Base-by-base conservation (phyloP, 2,113 vertebrate species). In the Falcunculus frontatus region DNA sequence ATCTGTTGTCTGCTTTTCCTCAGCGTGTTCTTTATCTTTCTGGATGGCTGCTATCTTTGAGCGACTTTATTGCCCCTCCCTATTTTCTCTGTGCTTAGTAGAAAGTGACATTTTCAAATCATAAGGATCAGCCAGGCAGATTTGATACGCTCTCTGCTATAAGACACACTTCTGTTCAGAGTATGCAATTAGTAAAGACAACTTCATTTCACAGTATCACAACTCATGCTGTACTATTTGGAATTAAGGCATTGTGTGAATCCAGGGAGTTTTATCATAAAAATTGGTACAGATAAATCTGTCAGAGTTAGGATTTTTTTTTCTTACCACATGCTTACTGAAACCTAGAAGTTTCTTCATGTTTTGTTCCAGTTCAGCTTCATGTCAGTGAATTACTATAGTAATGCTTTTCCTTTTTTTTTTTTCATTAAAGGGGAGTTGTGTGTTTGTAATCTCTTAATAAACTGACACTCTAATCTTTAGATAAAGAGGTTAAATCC, bases 11-110 rank as follows among this genome's bases (percentile, higher is more conserved):
- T 94, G 90, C 88, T 97, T 98, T 97, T 97, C 96, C 96, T 97
- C 96, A 98, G 90, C 82, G 22, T 97, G 92, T 97, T 98, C 95
- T 98, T 98, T 98, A 98, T 98, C 97, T 97, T 98, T 98, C 97
- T 95, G 98, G 98, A 98, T 96, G 97, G 92, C 94, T 97, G 92
- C 94, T 98, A 95, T 98, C 97, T 98, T 97, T 97, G 95, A 96
- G 93, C 7, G 73, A 85, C 95, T 95, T 98, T 97, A 81, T 74
- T 90, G 70, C 62, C 53, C 93, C 92, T 95, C 65, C 77, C 87
- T 87, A 3, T 95, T 94, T 96, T 84, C 69, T 95, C 68, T 96
- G 35, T 94, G 76, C 42, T 96, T 96, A 95, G 77, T 87, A 84
- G 78, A 96, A 95, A 95, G 92, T 96, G 77, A 93, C 92, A 94